These are phyloP conservation scores for Babyrousa celebensis DNA, from an alignment of 2,797 vertebrate genomes.

Conservation along the genomic window DNA sequence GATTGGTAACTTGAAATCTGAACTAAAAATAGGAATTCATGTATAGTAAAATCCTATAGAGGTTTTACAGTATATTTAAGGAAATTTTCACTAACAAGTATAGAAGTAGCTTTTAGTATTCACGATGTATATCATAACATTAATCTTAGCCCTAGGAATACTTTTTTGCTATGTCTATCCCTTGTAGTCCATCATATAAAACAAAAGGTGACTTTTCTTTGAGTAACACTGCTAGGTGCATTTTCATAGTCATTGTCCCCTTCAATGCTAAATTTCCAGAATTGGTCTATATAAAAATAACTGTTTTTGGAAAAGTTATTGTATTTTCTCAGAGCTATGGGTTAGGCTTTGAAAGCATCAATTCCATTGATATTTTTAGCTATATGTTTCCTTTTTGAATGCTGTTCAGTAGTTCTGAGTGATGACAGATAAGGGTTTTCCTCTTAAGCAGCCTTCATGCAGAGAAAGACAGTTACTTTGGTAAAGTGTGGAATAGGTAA, in stretches of 20 bases:
- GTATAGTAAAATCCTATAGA: neutral
- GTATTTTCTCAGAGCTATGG: conserved; percentile 20
- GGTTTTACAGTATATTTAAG: conserved; percentile 24
- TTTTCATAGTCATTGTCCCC: neutral
- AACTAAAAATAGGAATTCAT: conserved; percentile 55
- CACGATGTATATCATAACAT: neutral
- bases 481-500: conserved; percentile 1
- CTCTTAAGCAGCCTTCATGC: conserved; percentile 36
- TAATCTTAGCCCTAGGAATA: conserved; percentile 2
- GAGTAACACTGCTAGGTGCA: neutral
- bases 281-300: neutral
- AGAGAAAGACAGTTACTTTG: neutral
- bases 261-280: neutral
- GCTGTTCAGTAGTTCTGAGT: conserved; percentile 48
- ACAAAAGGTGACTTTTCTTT: neutral
- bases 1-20: neutral
- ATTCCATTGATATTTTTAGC: neutral
- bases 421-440: neutral
- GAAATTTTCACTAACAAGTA: conserved; percentile 27
- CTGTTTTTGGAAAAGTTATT: conserved; percentile 12
- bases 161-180: conserved; percentile 30
- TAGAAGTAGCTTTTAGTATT: conserved; percentile 15
- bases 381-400: conserved; percentile 1
- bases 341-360: neutral
- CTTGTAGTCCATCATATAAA: neutral